phyloP scores from a whole-genome alignment of 2,797 vertebrate genomes.

The Lepus oiostolus region DNA sequence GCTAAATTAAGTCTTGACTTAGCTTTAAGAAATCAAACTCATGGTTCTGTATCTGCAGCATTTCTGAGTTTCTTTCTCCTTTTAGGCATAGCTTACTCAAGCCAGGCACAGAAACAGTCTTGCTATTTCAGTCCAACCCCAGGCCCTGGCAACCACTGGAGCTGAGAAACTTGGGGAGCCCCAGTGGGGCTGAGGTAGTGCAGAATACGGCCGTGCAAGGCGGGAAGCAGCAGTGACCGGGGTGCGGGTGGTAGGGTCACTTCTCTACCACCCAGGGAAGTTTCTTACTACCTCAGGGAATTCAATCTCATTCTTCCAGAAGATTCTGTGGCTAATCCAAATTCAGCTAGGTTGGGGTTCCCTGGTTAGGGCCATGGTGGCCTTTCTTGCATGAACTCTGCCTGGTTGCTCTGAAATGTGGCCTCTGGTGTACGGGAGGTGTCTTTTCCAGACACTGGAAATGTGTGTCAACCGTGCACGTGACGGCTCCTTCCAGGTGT shows the following conservation, averaged over 20 bases:
- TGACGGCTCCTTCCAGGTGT: background rate
- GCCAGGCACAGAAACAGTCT: background rate
- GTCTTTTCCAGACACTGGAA: background rate
- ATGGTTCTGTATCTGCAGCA: background rate
- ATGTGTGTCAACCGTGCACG: background rate
- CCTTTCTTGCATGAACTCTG: background rate
- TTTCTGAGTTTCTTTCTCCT: background rate
- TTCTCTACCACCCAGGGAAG: accelerated
- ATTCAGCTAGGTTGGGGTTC: background rate
- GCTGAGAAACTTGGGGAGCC: background rate
- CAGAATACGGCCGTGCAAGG: background rate
- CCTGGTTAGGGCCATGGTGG: too few species aligned
- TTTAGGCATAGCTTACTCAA: background rate
- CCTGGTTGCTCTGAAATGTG: background rate
- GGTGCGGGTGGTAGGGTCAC: background rate
- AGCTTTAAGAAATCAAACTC: background rate
- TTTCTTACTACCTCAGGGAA: background rate
- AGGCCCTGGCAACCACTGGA: background rate
- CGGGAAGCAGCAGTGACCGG: background rate
- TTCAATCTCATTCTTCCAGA: background rate
- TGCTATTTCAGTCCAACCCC: background rate
- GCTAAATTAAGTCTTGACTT: background rate
- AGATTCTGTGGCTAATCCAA: background rate
- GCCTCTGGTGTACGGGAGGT: background rate
- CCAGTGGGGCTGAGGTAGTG: background rate